phyloP scores from a whole-genome alignment of 2,888 invertebrate species.

The Drosophila subsilvestris region DNA sequence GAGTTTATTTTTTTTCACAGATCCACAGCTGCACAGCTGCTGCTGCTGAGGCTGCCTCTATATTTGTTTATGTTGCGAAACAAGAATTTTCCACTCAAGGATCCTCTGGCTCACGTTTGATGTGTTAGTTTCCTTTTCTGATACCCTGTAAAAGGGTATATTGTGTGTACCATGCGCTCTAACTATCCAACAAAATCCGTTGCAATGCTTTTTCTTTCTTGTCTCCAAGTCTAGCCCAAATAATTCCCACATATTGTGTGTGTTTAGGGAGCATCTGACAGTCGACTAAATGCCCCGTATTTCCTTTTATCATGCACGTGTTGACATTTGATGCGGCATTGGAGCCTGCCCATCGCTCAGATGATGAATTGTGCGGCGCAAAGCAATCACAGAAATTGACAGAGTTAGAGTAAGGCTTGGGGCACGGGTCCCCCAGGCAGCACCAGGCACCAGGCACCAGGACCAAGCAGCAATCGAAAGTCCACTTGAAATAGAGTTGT shows the following conservation, averaged over 20 bases:
- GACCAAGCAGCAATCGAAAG: conserved; percentile 9
- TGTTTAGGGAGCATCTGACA: background rate
- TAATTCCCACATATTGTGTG: too few species aligned
- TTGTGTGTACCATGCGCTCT: too few species aligned
- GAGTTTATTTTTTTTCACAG: conserved; percentile 11
- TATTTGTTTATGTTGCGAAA: conserved; percentile 46
- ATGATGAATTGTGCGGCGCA: conserved; percentile 54
- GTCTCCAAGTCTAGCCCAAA: background rate
- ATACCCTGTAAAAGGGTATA: background rate
- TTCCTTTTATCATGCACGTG: conserved; percentile 50
- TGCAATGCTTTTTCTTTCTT: background rate
- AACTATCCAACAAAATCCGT: too few species aligned
- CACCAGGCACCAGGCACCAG: background rate
- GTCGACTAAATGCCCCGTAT: background rate
- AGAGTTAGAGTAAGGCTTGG: conserved; percentile 11
- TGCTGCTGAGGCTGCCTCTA: conserved; percentile 19
- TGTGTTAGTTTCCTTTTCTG: conserved; percentile 11
- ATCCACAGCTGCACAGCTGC: background rate
- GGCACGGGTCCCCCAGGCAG: too few species aligned
- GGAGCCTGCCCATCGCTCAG: conserved; percentile 33
- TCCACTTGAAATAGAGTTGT: conserved; percentile 53
- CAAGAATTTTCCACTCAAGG: conserved; percentile 18
- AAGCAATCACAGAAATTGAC: conserved; percentile 51
- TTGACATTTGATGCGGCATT: conserved; percentile 59
- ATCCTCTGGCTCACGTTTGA: conserved; percentile 6